Evolutionary conservation across 2,888 invertebrate species (phyloP), one percentile per base, ranked within the genome.

Genomic region (Drosophila prostipennis): DNA sequence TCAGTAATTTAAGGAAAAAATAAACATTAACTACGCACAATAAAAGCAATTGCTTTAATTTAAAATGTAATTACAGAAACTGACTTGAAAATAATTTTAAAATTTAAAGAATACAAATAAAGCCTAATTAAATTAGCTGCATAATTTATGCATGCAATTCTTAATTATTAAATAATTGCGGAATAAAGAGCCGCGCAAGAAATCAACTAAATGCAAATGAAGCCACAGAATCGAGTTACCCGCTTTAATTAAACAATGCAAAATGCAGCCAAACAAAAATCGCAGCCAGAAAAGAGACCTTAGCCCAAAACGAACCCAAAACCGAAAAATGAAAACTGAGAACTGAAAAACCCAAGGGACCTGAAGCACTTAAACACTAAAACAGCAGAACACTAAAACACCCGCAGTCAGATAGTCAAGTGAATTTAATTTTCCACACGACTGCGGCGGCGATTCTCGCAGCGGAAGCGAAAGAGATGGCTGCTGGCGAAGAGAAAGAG

Each of bases 371-470:
- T 29, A 16, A 13, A 3, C 16, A 36, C n/a, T 4, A 10, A 29
- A 8, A 10, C 10, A 42, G 8, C 3, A 11, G 26, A n/a, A 13
- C 45, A 26, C 48, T 48, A 43, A 46, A 45, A 49, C 49, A 42
- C 37, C 37, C 53, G 69, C 61, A 70, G 72, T 42, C 73, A 69
- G 70, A 60, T 55, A 74, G 72, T 75, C 74, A 63, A 76, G 75
- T 69, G 81, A 87, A 87, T 85, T 89, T 81, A 87, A 87, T 89
- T 89, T 87, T 81, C 81, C 81, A 78, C 86, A 79, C 79, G 80
- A 81, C 77, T 80, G 81, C 81, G 29, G 29, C 29, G 71, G 77
- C 68, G 73, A 71, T 53, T 39, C 37, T 63, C 14, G 42, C 53
- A 43, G 70, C 64, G 74, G 78, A 80, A 77, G 75, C 69, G 72